A percentile compares a stretch with the other conserved stretches of the same genome.
phyloP scores from a whole-genome alignment of 2,113 vertebrate genomes.

The Amia ocellicauda region DNA sequence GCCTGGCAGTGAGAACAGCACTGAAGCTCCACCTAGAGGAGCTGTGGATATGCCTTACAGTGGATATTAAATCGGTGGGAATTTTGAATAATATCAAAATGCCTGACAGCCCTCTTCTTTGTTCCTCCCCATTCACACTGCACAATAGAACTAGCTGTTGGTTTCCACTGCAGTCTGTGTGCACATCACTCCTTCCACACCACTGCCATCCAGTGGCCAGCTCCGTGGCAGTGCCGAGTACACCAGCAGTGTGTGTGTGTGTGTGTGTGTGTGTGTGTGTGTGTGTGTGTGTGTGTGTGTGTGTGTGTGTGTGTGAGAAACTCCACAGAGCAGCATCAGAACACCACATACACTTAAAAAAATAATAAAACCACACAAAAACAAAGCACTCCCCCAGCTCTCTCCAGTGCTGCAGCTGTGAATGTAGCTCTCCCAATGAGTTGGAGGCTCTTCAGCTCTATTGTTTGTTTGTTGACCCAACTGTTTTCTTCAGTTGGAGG shows the following conservation, averaged over 20 bases:
- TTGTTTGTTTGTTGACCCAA: too few relatives aligned
- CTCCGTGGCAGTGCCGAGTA: not conserved
- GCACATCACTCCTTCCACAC: conserved; percentile 46
- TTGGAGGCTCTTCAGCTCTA: too few relatives aligned
- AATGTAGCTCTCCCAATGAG: too few relatives aligned
- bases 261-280: conserved; percentile 6
- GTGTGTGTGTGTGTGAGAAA: not conserved
- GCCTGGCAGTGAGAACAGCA: not conserved
- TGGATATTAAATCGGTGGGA: conserved; percentile 17
- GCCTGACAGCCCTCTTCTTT: conserved; percentile 44
- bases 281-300: not conserved
- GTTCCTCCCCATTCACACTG: conserved; percentile 44
- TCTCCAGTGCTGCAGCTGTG: too few relatives aligned
- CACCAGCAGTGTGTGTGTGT: conserved; percentile 20
- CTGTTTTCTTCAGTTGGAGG: too few relatives aligned
- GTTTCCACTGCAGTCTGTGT: not conserved
- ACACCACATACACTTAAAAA: too few relatives aligned
- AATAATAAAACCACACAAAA: too few relatives aligned
- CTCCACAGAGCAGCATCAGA: too few relatives aligned
- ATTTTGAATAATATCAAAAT: conserved; percentile 29
- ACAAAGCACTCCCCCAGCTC: too few relatives aligned
- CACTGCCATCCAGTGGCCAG: conserved; percentile 68
- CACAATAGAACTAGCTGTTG: conserved; percentile 17
- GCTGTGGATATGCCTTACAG: not conserved
- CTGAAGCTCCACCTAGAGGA: conserved; percentile 25